Base-by-base conservation (phyloP, 2,113 vertebrate genomes). In the Tragelaphus imberbis region DNA sequence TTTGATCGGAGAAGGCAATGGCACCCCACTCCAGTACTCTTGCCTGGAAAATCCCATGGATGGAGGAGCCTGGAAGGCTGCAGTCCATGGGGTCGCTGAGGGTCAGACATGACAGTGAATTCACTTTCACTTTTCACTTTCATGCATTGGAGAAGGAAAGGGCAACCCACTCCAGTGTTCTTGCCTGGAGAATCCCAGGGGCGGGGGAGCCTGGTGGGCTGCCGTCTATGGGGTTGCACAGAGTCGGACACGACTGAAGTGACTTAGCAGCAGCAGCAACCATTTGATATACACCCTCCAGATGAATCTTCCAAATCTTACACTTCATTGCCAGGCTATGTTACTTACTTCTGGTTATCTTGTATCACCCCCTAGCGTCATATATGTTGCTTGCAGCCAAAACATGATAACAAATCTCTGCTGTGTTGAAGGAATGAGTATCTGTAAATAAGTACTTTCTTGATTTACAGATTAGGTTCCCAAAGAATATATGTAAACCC, bases 291-390 rank as follows among this genome's bases (percentile, higher is more conserved):
- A 30, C 2, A 14, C 17, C 13, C 58, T 85, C 36, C 23, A 65
- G 55, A 65, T 68, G 11, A 71, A 53, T 59, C 56, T 75, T 28
- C 36, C 80, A 85, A 93, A 71, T 7, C 9, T 68, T n/a, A 27
- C 4, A 28, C 49, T 75, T 17, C 23, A 80, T 30, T 8, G 14
- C 15, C 2, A 27, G 56, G 23, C 86, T 28, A 0, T 1, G 6
- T 21, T 55, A 51, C 58, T 88, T 88, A 36, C 82, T 71, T 77
- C 82, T 65, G 6, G 28, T 96, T 90, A 79, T 27, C 40, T 6
- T 89, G 14, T 30, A 95, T 81, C 77, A 0, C 95, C 97, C 94
- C 36, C 97, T 97, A 84, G 97, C 0, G 92, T 86, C 89, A 36
- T 0, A 14, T 27, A 30, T 44, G 65, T 75, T 91, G 30, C 53